Conservation (phyloP, 2,888 invertebrate genomes). For the Chrysina gloriosa region DNA sequence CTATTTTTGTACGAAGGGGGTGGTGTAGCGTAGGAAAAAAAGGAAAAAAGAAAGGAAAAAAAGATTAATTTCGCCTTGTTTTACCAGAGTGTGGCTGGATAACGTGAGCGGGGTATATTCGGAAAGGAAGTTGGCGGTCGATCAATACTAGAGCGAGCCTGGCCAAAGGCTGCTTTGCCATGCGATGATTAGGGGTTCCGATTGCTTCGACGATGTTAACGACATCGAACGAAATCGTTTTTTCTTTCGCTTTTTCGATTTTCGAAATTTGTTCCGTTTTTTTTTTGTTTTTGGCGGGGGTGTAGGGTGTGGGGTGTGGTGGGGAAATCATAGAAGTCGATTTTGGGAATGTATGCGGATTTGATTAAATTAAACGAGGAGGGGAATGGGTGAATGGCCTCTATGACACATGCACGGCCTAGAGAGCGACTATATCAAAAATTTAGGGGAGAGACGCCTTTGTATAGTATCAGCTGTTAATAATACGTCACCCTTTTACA, state of each 20-base stretch:
- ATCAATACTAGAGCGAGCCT: conserved; percentile 64
- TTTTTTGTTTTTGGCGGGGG: too few relatives aligned
- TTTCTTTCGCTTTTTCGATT: too few relatives aligned
- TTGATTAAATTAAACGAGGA: conserved; percentile 18
- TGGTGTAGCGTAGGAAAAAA: background rate
- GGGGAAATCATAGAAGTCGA: too few relatives aligned
- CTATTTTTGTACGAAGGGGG: too few relatives aligned
- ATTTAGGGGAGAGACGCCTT: conserved; percentile 49
- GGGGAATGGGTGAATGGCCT: conserved; percentile 47
- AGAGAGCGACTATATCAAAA: conserved; percentile 45
- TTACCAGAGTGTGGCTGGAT: conserved; percentile 44
- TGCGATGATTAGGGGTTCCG: conserved; percentile 40
- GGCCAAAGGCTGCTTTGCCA: conserved; percentile 62
- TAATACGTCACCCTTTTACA: conserved; percentile 35
- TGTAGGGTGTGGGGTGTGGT: too few relatives aligned
- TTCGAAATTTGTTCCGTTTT: too few relatives aligned
- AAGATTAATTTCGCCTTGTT: conserved; percentile 21
- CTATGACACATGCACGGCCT: conserved; percentile 48
- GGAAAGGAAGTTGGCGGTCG: conserved; percentile 58
- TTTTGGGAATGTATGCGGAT: too few relatives aligned
- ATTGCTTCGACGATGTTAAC: conserved; percentile 40
- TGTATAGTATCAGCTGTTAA: conserved; percentile 53
- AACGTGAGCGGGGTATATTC: conserved; percentile 51
- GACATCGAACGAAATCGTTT: too few relatives aligned
- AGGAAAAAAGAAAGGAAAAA: background rate